Conservation (phyloP, 2,113 vertebrate genomes). For the Pollimyrus isidori region DNA sequence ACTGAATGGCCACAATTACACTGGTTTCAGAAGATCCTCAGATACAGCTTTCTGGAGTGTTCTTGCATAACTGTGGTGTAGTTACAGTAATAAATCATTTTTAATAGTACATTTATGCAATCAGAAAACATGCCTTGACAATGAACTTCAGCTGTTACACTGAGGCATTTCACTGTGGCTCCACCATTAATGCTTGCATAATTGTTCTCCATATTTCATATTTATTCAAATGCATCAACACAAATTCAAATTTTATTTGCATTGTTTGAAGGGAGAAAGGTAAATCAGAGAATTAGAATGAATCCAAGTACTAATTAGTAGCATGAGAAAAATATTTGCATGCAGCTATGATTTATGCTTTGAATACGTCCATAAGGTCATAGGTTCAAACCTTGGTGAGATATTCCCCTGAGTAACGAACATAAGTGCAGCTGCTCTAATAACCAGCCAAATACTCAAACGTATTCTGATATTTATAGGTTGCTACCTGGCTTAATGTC, state of each 20-base stretch:
- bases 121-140: not conserved
- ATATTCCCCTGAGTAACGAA: not conserved
- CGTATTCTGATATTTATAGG: not conserved
- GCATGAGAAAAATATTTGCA: not conserved
- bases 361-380: not conserved
- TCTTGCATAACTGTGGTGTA: not conserved
- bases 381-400: not conserved
- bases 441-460: not conserved
- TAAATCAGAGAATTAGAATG: not conserved
- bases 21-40: not conserved
- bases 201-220: not conserved
- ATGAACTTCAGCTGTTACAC: not conserved
- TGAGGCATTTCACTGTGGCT: not conserved
- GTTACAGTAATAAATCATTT: not conserved
- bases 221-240: not conserved
- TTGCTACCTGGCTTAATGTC: not conserved
- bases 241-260: not conserved
- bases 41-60: not conserved
- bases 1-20: not conserved
- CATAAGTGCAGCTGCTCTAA: not conserved
- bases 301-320: not conserved
- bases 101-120: not conserved
- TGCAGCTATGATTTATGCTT: not conserved
- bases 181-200: not conserved
- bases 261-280: not conserved